These are phyloP conservation scores for Elysia crispata DNA, from an alignment of 2,888 invertebrate genomes.

Conservation along the genomic window DNA sequence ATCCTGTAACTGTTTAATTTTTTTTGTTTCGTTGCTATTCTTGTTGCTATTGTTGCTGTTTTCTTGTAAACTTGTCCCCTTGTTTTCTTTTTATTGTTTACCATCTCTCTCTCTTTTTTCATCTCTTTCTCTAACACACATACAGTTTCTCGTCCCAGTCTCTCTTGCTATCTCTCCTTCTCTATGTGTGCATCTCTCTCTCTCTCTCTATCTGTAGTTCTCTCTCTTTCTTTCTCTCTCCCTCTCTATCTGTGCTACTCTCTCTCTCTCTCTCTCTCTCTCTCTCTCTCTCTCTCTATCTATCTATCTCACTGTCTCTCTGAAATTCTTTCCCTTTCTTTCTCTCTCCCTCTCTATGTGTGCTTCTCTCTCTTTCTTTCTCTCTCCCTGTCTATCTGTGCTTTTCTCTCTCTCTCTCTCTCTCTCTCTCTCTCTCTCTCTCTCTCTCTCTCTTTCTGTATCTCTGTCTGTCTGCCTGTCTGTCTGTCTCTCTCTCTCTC, in stretches of 20 bases:
- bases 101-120: not conserved
- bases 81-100: not conserved
- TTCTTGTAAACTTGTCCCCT: not conserved
- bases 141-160: not conserved
- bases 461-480: not conserved
- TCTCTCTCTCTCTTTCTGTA: not conserved
- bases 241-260: not conserved
- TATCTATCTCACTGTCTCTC: not conserved
- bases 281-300: not conserved
- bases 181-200: not conserved
- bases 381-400: no score
- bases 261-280: conserved; percentile 1
- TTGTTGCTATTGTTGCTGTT: not conserved
- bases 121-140: not conserved
- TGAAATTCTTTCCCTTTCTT: not conserved
- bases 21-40: not conserved
- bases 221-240: not conserved
- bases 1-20: no score
- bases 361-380: no score
- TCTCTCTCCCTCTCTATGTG: not conserved
- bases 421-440: not conserved
- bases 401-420: no score
- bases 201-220: conserved; percentile 3
- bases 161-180: not conserved
- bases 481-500: not conserved